These are phyloP conservation scores for Leptinotarsa tumamoca DNA, from an alignment of 2,888 invertebrate genomes.

Conservation along the genomic window DNA sequence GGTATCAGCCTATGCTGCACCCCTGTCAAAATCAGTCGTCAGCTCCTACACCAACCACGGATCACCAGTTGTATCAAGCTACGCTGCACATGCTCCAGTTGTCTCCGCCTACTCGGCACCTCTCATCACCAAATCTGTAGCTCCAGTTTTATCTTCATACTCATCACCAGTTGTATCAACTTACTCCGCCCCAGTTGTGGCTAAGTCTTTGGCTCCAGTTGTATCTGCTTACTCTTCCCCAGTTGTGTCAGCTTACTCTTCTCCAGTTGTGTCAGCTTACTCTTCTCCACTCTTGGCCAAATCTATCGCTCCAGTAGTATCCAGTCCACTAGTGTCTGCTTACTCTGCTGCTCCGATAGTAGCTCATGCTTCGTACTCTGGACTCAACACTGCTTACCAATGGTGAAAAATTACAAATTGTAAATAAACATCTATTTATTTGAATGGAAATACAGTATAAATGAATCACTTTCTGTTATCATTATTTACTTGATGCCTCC, in stretches of 20 bases:
- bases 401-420: background rate
- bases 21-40: conserved; percentile 8
- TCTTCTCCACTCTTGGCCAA: conserved; percentile 39
- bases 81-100: conserved; percentile 41
- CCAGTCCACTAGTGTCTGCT: conserved; percentile 36
- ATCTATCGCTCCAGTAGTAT: conserved; percentile 18
- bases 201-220: conserved; percentile 48
- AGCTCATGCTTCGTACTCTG: conserved; percentile 14
- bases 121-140: conserved; percentile 25
- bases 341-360: conserved; percentile 52
- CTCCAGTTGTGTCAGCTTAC: conserved; percentile 64
- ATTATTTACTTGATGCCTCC: background rate
- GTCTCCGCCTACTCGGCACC: conserved; percentile 54
- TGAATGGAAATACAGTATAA: background rate
- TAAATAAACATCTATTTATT: background rate
- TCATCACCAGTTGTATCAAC: conserved; percentile 46
- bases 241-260: conserved; percentile 52
- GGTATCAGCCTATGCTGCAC: conserved; percentile 29
- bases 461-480: background rate
- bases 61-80: background rate
- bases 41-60: conserved; percentile 49
- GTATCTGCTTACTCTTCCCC: conserved; percentile 57
- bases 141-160: conserved; percentile 42
- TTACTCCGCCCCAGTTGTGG: conserved; percentile 52
- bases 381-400: conserved; percentile 15